Base-by-base conservation (phyloP, 2,888 invertebrate genomes). In the Lasioglossum morio region DNA sequence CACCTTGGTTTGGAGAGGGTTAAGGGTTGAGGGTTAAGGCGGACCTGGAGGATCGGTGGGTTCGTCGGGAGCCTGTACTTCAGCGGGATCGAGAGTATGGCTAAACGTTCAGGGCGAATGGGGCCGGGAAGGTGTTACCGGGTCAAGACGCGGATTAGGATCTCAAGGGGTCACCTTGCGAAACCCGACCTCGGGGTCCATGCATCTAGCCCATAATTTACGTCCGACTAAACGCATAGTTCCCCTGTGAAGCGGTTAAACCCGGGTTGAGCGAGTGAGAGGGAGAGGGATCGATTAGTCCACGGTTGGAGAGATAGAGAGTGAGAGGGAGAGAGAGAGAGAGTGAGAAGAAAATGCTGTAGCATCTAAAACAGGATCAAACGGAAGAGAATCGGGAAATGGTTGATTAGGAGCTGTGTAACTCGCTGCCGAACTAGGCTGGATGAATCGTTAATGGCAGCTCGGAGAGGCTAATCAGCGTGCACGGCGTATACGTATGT, bases 71-170 rank as follows among this genome's bases (percentile, higher is more conserved):
- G 77, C 66, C 77, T 82, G 75, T 82, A 66, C 77, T 77, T 60
- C 37, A 40, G 60, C 34, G 43, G 69, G 46, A 79, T 82, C 82
- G 82, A 77, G 79, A 76, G 72, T 75, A 34, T 57, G 72, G 34
- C 14, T 40, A 72, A 85, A 48, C 23, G 77, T 81, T 70, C 8
- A 53, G 72, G 57, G 81, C 78, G 37, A 86, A 83, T 66, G 72
- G 73, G 87, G 87, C 81, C 81, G 78, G 63, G 79, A 77, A 80
- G 86, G 87, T 81, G 81, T 69, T 79, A 76, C 69, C 69, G 87
- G 87, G 87, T 87, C 86, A 83, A 87, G 87, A 83, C 30, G 83
- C 70, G 81, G 87, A 87, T 87, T 87, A 86, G 72, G 87, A 86
- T 86, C 87, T 83, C 74, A 34, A 76, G 76, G 74, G 87, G 87